Conservation (phyloP, 2,797 vertebrate species). For the Gymnocypris eckloni region DNA sequence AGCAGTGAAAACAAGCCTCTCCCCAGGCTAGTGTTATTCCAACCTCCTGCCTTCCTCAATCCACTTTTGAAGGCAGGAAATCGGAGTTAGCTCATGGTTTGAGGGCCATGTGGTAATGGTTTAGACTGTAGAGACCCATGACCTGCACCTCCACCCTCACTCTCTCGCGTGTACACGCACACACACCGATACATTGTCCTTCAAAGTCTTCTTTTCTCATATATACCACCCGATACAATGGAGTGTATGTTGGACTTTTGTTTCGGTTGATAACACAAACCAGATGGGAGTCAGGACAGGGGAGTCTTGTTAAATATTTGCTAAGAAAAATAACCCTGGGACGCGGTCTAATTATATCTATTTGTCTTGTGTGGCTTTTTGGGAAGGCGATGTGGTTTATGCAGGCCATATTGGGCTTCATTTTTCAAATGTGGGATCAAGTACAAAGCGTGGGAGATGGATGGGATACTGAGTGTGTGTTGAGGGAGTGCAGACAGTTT, state of each 20-base stretch:
- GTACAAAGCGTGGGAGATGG: slow-evolving; percentile 65
- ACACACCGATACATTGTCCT: slow-evolving; percentile 77
- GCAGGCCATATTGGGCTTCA: slow-evolving; percentile 71
- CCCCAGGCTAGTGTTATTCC: slow-evolving; percentile 81
- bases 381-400: slow-evolving; percentile 76
- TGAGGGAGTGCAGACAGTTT: slow-evolving; percentile 20
- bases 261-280: slow-evolving; percentile 83
- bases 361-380: slow-evolving; percentile 81
- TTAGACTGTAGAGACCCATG: slow-evolving; percentile 79
- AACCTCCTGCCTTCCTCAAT: slow-evolving; percentile 77
- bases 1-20: slow-evolving; percentile 83
- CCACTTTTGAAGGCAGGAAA: slow-evolving; percentile 89
- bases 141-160: slow-evolving; percentile 70
- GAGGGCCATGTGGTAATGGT: slow-evolving; percentile 88
- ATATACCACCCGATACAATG: slow-evolving; percentile 65
- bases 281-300: slow-evolving; percentile 79
- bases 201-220: slow-evolving; percentile 74
- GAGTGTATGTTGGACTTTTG: slow-evolving; percentile 71
- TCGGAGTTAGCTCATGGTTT: slow-evolving; percentile 87
- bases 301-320: slow-evolving; percentile 86
- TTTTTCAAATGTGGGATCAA: slow-evolving; percentile 81
- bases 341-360: slow-evolving; percentile 80
- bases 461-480: slow-evolving; percentile 43
- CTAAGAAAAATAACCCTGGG: slow-evolving; percentile 85
- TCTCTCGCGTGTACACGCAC: slow-evolving; percentile 58